Evolutionary conservation across 2,888 invertebrate species (phyloP), one percentile per base, ranked within the genome.

Genomic region (Pyralis farinalis): DNA sequence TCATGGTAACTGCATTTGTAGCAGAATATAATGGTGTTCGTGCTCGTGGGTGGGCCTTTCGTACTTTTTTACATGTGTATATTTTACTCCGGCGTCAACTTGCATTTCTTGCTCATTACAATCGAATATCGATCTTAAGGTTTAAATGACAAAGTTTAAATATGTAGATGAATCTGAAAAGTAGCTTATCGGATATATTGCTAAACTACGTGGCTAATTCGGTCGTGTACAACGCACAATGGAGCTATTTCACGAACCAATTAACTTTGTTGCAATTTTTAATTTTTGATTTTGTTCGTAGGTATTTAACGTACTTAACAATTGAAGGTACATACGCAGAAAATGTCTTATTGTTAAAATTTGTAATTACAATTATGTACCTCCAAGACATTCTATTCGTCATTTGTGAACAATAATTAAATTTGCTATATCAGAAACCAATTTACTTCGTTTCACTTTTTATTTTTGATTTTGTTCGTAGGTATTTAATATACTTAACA

Each of bases 211-310:
- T 67, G 64, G 76, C 78, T 82, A 81, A 83, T 80, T 80, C 76
- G 71, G 71, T 76, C 71, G 69, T 57, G 70, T 74, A 71, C 67
- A 66, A 71, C 58, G 56, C 72, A 84, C 84, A 84, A 84, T 84
- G 80, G 80, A 47, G 71, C 72, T 79, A 84, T 83, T 84, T 83
- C 84, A 84, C 82, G 82, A 71, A 58, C 76, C 79, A 71, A 75
- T 82, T 78, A 63, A 74, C 71, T 77, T 82, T 67, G 71, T 72
- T 65, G 66, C 63, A 60, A 57, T 73, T 76, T 73, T 59, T 44
- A 40, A 38, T 22, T 35, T 34, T 31, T 34, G 25, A 29, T 33
- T 44, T 34, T 34, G 25, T 22, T 27, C 33, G 20, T 33, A 39
- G 21, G 21, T 21, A 21, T 5, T 29, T 9, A n/a, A 27, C 27